Base-by-base conservation (phyloP, 2,113 vertebrate genomes). In the Nestor notabilis region DNA sequence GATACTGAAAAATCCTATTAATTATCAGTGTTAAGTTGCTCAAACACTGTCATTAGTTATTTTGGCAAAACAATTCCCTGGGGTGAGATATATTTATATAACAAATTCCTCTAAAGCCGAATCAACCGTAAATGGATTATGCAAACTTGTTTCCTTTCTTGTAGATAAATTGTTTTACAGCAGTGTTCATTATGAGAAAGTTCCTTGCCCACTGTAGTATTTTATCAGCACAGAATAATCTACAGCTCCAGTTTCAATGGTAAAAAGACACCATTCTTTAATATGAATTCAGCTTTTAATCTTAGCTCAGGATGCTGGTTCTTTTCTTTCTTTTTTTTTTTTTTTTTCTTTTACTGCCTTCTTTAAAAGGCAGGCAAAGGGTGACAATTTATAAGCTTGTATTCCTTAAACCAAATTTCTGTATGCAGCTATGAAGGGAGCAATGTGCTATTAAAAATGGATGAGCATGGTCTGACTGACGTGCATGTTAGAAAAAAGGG, bases 121-220 rank as follows among this genome's bases (percentile, higher is more conserved):
- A 91, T 79, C 81, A 88, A 92, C 95, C 91, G 71, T 93, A 92
- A 95, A 93, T 69, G 95, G 96, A 95, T 91, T 92, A 78, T 97
- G 92, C 83, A 93, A 92, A 97, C 85, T 91, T 89, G 89, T 93
- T 95, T 96, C 83, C 87, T 92, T 95, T 97, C 95, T 94, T 72
- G 81, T 81, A 82, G 94, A 97, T 94, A 82, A 93, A 97, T 95
- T 97, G 91, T 97, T 97, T 95, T 97, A 97, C 94, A 95, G 74
- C 77, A 68, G 17, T 39, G 56, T 93, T 95, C 83, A 76, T 95
- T 93, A 94, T 92, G 70, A 91, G 86, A 65, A 92, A 93, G 80
- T 96, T 85, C 86, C 84, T 93, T 95, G 43, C 86, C 86, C 83
- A 76, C 86, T 96, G 76, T 84, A 93, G 77, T 20, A 82, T 61